Base-by-base conservation (phyloP, 2,113 vertebrate species). In the Etheostoma spectabile region DNA sequence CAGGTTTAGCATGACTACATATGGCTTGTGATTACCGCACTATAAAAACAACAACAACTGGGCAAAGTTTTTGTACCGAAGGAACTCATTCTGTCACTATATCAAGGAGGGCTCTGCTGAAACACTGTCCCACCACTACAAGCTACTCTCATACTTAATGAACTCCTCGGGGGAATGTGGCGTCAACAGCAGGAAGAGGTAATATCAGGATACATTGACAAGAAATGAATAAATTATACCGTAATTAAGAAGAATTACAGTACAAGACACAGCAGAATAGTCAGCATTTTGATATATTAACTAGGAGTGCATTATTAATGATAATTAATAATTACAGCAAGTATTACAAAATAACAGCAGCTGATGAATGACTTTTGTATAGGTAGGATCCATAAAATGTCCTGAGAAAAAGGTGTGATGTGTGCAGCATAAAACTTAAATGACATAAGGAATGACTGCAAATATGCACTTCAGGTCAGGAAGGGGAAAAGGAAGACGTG, bases 61-160 rank as follows among this genome's bases (percentile, higher is more conserved):
- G 14, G 52, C n/a, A 30, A n/a, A 45, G n/a, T 15, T 67, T 62
- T 14, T 35, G 7, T 38, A 57, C 64, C 49, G 0, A 0, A 51
- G 19, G 66, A 62, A 24, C 24, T 16, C 42, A 63, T 21, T 69
- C 27, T 35, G 0, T 63, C 46, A 45, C 5, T 63, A 18, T 15
- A 52, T 55, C 22, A 60, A 62, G 15, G 59, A 24, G 24, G 2
- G 0, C n/a, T 60, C 27, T 81, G 22, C 5, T 15, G 33, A 74
- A 81, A 81, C 22, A 45, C 16, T 49, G n/a, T 59, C 55, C 53
- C 21, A 61, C 21, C 30, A 22, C 53, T 45, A 74, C 57, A 57
- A 0, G 55, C 61, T 76, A 1, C 59, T 51, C 11, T 74, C 22
- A 66, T 5, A 71, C 16, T 66, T 77, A 69, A 77, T 68, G 46